Evolutionary conservation across 2,888 invertebrate genomes (phyloP).

Genomic region (Drosophila neutralis): DNA sequence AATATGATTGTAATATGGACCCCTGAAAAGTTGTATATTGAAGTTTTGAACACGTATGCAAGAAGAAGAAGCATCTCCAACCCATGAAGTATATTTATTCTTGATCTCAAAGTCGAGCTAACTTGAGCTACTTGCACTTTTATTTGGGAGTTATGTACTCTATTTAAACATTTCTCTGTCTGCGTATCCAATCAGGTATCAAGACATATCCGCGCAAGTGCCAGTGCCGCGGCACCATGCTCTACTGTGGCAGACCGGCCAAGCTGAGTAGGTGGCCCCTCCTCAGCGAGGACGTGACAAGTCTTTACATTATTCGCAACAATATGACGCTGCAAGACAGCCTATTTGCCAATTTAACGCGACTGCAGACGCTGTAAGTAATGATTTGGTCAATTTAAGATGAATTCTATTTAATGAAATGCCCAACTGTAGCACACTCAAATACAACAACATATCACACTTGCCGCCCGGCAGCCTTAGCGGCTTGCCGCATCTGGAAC

Average conservation of each 20-base stretch:
- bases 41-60: background rate
- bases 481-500: conserved; percentile 73
- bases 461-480: conserved; percentile 80
- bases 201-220: conserved; percentile 83
- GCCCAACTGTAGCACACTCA: conserved; percentile 74
- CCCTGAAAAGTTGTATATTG: too few species aligned
- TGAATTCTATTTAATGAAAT: background rate
- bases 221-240: conserved; percentile 71
- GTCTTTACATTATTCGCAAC: conserved; percentile 79
- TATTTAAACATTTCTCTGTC: background rate
- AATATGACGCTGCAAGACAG: conserved; percentile 79
- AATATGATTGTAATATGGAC: background rate
- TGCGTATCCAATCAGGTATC: conserved; percentile 68
- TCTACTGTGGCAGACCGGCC: conserved; percentile 77
- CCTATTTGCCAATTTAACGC: conserved; percentile 70
- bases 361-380: conserved; percentile 79
- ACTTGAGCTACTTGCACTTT: background rate
- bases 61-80: background rate
- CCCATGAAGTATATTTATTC: background rate
- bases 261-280: conserved; percentile 71
- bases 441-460: conserved; percentile 83
- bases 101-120: background rate
- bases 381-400: background rate
- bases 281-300: conserved; percentile 80
- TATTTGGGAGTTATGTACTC: background rate